Evolutionary conservation across 2,888 invertebrate genomes (phyloP).

Genomic region (Drymonia ruficornis): DNA sequence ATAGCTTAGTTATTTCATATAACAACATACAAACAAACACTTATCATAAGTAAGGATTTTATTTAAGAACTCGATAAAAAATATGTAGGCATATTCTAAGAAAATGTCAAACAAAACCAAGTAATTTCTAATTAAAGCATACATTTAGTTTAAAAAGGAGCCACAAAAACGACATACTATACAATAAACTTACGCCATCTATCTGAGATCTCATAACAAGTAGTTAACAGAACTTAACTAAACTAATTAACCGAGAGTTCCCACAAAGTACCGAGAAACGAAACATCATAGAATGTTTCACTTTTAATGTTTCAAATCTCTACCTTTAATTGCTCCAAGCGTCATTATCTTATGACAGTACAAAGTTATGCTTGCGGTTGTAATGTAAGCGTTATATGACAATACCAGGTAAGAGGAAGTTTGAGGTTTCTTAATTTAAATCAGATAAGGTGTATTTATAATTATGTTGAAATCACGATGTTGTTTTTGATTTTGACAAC

Average conservation of each 20-base stretch:
- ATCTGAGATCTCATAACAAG: constrained; percentile 19
- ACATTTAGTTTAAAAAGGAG: neutral
- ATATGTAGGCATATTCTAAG: no score
- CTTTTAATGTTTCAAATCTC: constrained; percentile 38
- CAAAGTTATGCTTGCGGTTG: neutral
- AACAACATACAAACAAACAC: no score
- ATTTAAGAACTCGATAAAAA: no score
- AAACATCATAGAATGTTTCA: constrained; percentile 41
- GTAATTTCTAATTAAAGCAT: neutral
- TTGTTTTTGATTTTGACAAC: no score
- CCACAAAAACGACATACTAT: constrained; percentile 10
- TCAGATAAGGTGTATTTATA: no score
- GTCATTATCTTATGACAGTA: constrained; percentile 1
- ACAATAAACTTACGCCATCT: constrained; percentile 18
- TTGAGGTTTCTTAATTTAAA: neutral
- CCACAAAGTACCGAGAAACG: constrained; percentile 47
- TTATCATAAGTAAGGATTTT: no score
- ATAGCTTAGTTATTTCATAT: no score
- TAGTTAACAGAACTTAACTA: constrained; percentile 24
- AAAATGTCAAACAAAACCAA: neutral
- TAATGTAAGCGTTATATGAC: neutral
- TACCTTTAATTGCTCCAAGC: constrained; percentile 33
- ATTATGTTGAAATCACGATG: no score
- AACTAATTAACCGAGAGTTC: constrained; percentile 51
- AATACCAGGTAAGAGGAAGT: neutral